Base-by-base conservation (phyloP, 2,797 vertebrate species). In the Aldrovandia affinis region DNA sequence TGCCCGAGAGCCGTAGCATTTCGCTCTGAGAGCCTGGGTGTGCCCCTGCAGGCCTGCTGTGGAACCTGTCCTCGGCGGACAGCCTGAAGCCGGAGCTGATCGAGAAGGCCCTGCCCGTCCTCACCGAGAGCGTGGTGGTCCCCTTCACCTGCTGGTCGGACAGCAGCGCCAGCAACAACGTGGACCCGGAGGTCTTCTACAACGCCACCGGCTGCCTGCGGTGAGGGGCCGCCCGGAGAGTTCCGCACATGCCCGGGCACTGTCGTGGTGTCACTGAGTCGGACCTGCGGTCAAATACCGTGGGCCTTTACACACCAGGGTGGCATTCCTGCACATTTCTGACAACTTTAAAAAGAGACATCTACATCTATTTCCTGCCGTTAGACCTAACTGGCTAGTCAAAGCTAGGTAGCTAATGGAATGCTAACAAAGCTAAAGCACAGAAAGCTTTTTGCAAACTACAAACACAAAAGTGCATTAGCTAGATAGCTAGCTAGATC, bases 41-140 rank as follows among this genome's bases (percentile, higher is more conserved):
- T 81, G 73, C 80, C 52, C n/a, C 39, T 7, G 3, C 80, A 99
- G 98, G 98, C 28, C 92, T 99, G 84, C 95, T 99, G n/a, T 99
- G 98, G 98, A 99, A 99, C 92, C 89, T 99, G 88, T 99, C 98
- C 4, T 98, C 98, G 15, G 94, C 94, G 0, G 96, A 98, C 0
- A 91, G 93, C 33, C 90, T 98, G 44, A 98, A 97, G 90, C 86
- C 88, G 12, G 95, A 96, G 73, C 93, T 99, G 61, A 95, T 97
- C 28, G 80, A 83, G 0, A 94, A 94, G 0, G 97, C 96, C 0
- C 91, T 99, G 65, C 96, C 96, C 0, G 94, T 94, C 22, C 92
- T 99, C 89, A 96, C 96, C 0, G 94, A 98, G 88, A 94, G 92
- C 10, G 96, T 99, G 88, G 94, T 98, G 91, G 91, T 96, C 55